Conservation (phyloP, 2,797 vertebrate species). For the Lepus townsendii region DNA sequence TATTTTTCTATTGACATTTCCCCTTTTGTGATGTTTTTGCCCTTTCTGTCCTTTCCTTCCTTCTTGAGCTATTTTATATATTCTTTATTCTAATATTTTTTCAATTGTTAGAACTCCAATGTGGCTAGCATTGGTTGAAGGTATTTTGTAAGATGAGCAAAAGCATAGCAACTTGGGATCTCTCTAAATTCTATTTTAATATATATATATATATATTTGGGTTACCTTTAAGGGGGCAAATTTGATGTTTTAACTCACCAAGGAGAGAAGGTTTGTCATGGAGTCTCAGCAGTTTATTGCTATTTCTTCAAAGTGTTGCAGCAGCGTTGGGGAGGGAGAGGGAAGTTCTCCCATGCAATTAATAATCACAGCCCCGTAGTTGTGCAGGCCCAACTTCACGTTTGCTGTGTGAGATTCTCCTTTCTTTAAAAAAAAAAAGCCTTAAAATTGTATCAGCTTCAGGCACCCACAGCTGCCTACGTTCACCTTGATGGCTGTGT, state of each 20-base stretch:
- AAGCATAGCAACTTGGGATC: not conserved
- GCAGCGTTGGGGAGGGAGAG: no score
- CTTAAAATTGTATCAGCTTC: not conserved
- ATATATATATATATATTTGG: not conserved
- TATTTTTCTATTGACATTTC: not conserved
- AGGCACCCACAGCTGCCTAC: not conserved
- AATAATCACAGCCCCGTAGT: not conserved
- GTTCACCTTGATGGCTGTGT: not conserved
- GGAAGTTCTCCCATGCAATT: not conserved
- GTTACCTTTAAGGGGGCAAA: not conserved
- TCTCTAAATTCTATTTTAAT: not conserved
- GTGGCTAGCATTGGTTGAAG: not conserved
- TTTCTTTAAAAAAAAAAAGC: not conserved
- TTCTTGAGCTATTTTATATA: not conserved
- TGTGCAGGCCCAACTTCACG: not conserved
- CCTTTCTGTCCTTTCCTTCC: not conserved
- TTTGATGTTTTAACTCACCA: not conserved
- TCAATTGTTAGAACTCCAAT: not conserved
- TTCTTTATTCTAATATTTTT: not conserved
- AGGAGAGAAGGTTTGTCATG: not conserved
- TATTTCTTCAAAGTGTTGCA: not conserved
- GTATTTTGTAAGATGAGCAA: not conserved
- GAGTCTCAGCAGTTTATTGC: not conserved
- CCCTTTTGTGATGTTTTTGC: not conserved
- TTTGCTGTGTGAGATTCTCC: not conserved